Evolutionary conservation across 2,797 vertebrate genomes (phyloP), one percentile per base, ranked within the genome.

Genomic region (Eurystomus glaucurus): DNA sequence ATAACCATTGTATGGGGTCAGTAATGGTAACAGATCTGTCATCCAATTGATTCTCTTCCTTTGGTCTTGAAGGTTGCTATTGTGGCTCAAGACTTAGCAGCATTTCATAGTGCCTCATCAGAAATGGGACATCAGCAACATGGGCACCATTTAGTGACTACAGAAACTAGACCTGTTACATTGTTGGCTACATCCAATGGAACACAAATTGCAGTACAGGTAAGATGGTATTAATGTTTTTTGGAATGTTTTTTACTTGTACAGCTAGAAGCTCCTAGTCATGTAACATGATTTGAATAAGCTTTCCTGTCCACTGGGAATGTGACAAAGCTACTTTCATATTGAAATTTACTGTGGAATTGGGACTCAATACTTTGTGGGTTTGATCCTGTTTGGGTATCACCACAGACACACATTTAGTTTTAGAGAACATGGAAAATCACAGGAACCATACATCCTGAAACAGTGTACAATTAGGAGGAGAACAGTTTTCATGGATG

Each of bases 151-250:
- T 93, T 99, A 94, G 98, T 99, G 88, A 98, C 98, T 74, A 98
- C 98, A 68, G 99, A 99, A 95, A 89, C 99, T 58, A 99, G 99
- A 91, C 99, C 99, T 26, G 99, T 99, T 95, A 99, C 99, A 1
- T 98, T 99, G 97, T 97, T 99, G 97, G 99, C 99, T 96, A 99
- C 99, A 18, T 99, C 99, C 91, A 99, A 99, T n/a, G 99, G 99
- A 97, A 99, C 99, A 87, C 99, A 99, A 98, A 99, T 99, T 85
- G 99, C 99, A 93, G 99, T 99, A 66, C 99, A 99, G 99, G 99
- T 99, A 96, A 98, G 97, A 28, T 31, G 11, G 12, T 35, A 60
- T 69, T 31, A 51, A n/a, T 25, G 8, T 0, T 50, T 77, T 90
- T 57, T 93, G 13, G 35, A 78, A 17, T 37, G 37, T 51, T 90